Evolutionary conservation across 2,797 vertebrate genomes (phyloP), one percentile per base, ranked within the genome.

Genomic region (Scleropages formosus): DNA sequence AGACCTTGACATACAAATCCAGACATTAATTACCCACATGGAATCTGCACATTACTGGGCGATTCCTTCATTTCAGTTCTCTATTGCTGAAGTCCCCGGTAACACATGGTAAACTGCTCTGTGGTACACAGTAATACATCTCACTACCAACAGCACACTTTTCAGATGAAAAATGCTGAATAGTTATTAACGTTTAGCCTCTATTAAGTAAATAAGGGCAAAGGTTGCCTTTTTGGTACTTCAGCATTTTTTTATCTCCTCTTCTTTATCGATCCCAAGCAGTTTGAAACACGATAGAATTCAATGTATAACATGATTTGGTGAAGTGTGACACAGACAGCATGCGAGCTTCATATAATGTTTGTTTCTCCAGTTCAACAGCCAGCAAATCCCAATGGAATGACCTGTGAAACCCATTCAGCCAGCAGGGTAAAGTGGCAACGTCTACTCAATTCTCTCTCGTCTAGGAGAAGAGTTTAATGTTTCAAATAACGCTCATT

Each of bases 191-290:
- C 72, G 27, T 46, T 72, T 62, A 61, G 56, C 26, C 24, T 65
- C 71, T 60, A 64, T 31, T 58, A 78, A 69, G 78, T 53, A 80
- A 81, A 85, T 78, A 60, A 79, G 80, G 68, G 74, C 78, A 80
- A 86, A 83, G 79, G 80, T 83, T 70, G 49, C 26, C 22, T 31
- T 61, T 60, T 24, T 61, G 31, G 60, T 60, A 71, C 9, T 46
- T 62, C 59, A 73, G 59, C 27, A 63, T 61, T 61, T 70, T 31
- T 53, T 51, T 70, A 51, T 71, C 66, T 62, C 46, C 39, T 51
- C 58, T 62, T 31, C 18, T 70, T 76, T 62, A 76, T 58, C 12
- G 60, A 60, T 59, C 18, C 65, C 64, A 26, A 60, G 53, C 4
- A 62, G 46, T 16, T 51, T 39, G 49, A 16, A 44, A 62, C 31